Evolutionary conservation across 1,140 invertebrate species (phyloP).

Genomic region (Zaprionus capensis): DNA sequence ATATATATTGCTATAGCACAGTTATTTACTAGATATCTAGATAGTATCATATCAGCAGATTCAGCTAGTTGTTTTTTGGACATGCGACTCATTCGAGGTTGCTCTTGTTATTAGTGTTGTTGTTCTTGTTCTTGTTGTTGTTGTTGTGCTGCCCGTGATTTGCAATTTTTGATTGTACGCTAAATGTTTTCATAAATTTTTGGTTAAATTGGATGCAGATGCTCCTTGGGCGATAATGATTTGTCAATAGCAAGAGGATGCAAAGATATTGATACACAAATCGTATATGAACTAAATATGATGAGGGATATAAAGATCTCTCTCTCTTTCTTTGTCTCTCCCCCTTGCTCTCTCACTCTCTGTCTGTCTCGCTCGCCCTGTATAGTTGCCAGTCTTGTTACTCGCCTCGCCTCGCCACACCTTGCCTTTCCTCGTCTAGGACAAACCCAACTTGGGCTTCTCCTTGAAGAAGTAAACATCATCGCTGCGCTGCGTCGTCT

Average conservation of each 20-base stretch:
- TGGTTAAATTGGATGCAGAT: not conserved
- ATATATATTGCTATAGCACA: conserved; percentile 1
- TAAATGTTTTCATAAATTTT: conserved; percentile 1
- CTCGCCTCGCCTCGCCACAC: not conserved
- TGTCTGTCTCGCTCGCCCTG: not conserved
- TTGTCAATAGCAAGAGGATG: not conserved
- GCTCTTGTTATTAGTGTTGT: too few relatives aligned
- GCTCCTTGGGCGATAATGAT: not conserved
- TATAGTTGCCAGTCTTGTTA: conserved; percentile 1
- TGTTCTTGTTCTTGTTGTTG: too few relatives aligned
- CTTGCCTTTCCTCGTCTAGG: conserved; percentile 20
- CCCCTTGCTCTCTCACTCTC: not conserved
- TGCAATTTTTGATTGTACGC: not conserved
- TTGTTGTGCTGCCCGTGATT: not conserved
- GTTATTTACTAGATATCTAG: not conserved
- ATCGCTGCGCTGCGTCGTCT: conserved; percentile 47
- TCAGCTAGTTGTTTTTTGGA: not conserved
- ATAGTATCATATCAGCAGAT: not conserved
- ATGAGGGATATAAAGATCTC: not conserved
- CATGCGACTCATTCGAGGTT: not conserved
- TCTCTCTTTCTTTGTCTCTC: not conserved
- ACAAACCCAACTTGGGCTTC: conserved; percentile 66
- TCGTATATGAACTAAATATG: not conserved
- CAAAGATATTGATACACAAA: not conserved
- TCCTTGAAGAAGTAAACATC: conserved; percentile 70